These are phyloP conservation scores for Autographa gamma DNA, from an alignment of 2,888 invertebrate genomes.

Conservation along the genomic window DNA sequence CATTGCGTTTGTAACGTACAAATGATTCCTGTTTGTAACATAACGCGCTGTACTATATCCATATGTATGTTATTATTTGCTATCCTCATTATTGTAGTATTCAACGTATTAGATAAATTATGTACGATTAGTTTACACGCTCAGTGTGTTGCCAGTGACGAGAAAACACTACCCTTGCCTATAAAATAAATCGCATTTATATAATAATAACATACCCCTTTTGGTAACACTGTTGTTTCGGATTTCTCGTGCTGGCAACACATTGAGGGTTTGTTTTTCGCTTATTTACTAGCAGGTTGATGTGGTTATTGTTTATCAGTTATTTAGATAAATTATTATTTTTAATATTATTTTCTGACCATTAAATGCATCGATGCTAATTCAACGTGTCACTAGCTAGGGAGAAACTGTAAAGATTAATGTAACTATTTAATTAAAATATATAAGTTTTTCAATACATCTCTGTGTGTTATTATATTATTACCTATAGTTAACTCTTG, in stretches of 20 bases:
- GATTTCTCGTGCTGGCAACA: slow-evolving; percentile 71
- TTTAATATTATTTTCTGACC: slow-evolving; percentile 85
- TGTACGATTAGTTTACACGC: slow-evolving; percentile 60
- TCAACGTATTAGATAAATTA: slow-evolving; percentile 72
- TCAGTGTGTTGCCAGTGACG: slow-evolving; percentile 63
- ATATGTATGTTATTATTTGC: slow-evolving; percentile 59
- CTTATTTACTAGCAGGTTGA: slow-evolving; percentile 74
- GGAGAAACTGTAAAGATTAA: slow-evolving; percentile 87
- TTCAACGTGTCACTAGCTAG: slow-evolving; percentile 86
- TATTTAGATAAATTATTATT: slow-evolving; percentile 87
- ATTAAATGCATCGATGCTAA: slow-evolving; percentile 86
- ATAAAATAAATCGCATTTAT: slow-evolving; percentile 62
- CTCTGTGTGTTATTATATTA: slow-evolving; percentile 55
- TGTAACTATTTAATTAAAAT: slow-evolving; percentile 89
- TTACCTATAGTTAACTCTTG: too few relatives aligned
- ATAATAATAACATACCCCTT: slow-evolving; percentile 24
- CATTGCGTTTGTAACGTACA: slow-evolving; percentile 66
- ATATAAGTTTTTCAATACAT: slow-evolving; percentile 86
- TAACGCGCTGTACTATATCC: slow-evolving; percentile 56
- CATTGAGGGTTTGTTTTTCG: slow-evolving; percentile 60
- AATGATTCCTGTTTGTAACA: slow-evolving; percentile 74
- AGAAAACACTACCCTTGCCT: slow-evolving; percentile 45
- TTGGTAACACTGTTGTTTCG: slow-evolving; percentile 34
- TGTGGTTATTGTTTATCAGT: slow-evolving; percentile 83
- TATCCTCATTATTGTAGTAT: slow-evolving; percentile 73